These are phyloP conservation scores for Sparus aurata DNA, from an alignment of 2,797 vertebrate species.

Conservation along the genomic window DNA sequence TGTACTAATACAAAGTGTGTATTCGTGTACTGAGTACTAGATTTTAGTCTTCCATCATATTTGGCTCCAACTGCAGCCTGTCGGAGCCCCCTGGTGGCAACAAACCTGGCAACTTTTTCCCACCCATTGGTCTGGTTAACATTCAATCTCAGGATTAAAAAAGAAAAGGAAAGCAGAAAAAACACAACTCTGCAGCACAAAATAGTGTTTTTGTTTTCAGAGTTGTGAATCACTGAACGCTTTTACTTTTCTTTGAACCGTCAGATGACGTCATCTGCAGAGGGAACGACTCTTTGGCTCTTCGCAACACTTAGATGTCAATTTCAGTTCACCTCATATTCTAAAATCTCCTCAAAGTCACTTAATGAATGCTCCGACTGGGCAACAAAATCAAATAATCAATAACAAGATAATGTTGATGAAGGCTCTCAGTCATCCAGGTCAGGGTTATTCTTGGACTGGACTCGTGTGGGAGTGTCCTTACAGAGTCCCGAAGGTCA, in stretches of 20 bases:
- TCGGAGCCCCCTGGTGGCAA: conserved; percentile 53
- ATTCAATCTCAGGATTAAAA: not conserved
- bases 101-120: not conserved
- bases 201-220: not conserved
- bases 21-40: not conserved
- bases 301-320: too few species aligned
- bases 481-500: too few species aligned
- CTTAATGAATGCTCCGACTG: too few species aligned
- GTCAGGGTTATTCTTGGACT: too few species aligned
- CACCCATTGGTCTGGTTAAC: too few species aligned
- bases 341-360: too few species aligned
- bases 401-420: too few species aligned
- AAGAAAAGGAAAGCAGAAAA: not conserved
- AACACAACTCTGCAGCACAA: too few species aligned
- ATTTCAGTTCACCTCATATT: too few species aligned
- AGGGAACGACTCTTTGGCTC: not conserved
- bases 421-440: too few species aligned
- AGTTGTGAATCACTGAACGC: not conserved
- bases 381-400: too few species aligned
- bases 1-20: not conserved
- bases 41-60: not conserved
- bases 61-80: not conserved
- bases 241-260: not conserved
- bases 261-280: not conserved
- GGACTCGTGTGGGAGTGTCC: too few species aligned